A percentile compares a stretch with the other conserved stretches of the same genome.
phyloP scores from a whole-genome alignment of 2,888 invertebrate species.

The Pandemis corylana region DNA sequence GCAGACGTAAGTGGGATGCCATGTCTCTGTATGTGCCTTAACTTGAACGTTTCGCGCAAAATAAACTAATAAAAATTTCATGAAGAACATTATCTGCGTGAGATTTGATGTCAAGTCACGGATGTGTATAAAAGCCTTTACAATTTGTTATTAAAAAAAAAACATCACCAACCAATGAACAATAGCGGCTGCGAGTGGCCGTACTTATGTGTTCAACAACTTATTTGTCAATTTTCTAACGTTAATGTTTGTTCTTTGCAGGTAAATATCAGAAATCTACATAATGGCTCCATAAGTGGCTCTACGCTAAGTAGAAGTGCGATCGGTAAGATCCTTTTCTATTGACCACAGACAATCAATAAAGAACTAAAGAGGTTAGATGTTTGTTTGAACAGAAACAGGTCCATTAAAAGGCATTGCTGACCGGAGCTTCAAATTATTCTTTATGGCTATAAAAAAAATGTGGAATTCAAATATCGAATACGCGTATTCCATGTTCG shows the following conservation, averaged over 20 bases:
- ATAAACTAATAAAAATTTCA: no score
- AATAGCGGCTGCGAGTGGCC: no score
- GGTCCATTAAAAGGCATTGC: not conserved
- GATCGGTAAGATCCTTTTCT: constrained; percentile 4
- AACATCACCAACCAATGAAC: no score
- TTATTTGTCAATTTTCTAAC: constrained; percentile 7
- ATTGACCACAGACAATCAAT: not conserved
- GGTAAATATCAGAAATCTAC: constrained; percentile 5
- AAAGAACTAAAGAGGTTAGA: not conserved
- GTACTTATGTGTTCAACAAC: not conserved
- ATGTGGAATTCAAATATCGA: not conserved
- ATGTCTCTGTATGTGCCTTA: no score
- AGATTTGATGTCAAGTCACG: not conserved
- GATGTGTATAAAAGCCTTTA: not conserved
- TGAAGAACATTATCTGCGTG: no score
- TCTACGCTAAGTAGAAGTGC: constrained; percentile 1
- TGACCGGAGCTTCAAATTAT: not conserved
- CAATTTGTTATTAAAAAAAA: no score
- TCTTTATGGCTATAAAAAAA: not conserved
- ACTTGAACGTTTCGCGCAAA: no score
- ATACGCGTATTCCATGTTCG: not conserved
- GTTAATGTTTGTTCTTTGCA: not conserved
- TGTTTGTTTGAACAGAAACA: not conserved
- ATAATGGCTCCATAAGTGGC: not conserved
- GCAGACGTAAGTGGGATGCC: no score